Evolutionary conservation across 92 coral and sea anemone species (phyloP).

Genomic region (Phenganax marumi): DNA sequence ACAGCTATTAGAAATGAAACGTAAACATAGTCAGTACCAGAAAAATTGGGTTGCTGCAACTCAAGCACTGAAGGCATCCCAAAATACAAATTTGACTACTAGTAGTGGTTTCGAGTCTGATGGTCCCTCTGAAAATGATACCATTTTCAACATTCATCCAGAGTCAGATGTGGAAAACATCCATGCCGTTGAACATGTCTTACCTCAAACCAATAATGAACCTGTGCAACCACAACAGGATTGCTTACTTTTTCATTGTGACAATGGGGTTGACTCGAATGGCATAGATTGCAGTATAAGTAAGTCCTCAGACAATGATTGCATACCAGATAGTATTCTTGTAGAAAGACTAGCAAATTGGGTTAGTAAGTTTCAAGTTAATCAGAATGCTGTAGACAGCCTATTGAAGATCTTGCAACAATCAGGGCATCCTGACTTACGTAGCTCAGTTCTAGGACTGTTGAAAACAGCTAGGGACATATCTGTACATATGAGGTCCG

Average conservation of each 20-base stretch:
- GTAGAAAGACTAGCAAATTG: not conserved
- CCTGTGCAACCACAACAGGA: too few species aligned
- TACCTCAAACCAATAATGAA: not conserved
- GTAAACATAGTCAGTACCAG: conserved; percentile 31
- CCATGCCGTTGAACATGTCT: not conserved
- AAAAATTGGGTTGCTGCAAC: conserved; percentile 36
- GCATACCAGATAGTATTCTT: conserved; percentile 2
- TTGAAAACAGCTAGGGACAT: conserved; percentile 17
- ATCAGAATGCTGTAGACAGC: conserved; percentile 3
- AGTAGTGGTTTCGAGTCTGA: conserved; percentile 7
- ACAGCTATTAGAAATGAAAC: conserved; percentile 24
- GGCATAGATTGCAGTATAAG: not conserved
- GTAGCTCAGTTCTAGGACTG: not conserved
- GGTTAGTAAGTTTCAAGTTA: conserved; percentile 6
- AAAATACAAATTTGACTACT: not conserved
- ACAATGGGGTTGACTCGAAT: not conserved
- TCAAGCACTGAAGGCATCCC: conserved; percentile 25
- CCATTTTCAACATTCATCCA: not conserved
- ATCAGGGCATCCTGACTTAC: conserved; percentile 20
- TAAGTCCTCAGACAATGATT: not conserved
- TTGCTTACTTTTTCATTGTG: too few species aligned
- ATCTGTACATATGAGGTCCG: conserved; percentile 1
- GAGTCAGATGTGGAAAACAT: not conserved
- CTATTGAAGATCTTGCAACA: not conserved
- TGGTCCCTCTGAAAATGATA: not conserved